These are phyloP conservation scores for Margaritifera margaritifera DNA, from an alignment of 2,888 invertebrate species.

Conservation along the genomic window DNA sequence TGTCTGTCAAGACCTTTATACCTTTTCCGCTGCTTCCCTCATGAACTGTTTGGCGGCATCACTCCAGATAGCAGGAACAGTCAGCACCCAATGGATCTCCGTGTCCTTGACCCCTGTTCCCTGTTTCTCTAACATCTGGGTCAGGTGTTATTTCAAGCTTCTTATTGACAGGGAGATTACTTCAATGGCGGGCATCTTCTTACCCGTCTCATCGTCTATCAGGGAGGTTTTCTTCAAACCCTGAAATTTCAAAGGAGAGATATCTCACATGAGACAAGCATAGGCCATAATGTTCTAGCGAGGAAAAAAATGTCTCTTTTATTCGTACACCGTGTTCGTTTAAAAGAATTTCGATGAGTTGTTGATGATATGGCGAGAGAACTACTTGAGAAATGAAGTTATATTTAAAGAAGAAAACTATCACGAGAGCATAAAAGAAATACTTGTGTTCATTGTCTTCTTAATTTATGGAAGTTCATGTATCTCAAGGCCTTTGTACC, in stretches of 20 bases:
- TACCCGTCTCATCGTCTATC: conserved; percentile 16
- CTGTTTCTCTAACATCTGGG: conserved; percentile 22
- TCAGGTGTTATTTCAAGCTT: conserved; percentile 25
- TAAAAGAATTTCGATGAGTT: too few relatives aligned
- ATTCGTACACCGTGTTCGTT: too few relatives aligned
- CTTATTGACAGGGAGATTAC: conserved; percentile 29
- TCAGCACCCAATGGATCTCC: conserved; percentile 39
- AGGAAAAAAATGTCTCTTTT: too few relatives aligned
- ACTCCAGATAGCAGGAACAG: conserved; percentile 44
- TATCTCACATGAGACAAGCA: too few relatives aligned
- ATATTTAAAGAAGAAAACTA: too few relatives aligned
- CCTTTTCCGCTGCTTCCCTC: conserved; percentile 12
- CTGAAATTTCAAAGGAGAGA: not conserved
- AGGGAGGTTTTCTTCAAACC: conserved; percentile 1
- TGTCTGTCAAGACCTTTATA: not conserved
- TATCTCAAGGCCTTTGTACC: too few relatives aligned
- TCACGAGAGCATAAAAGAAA: too few relatives aligned
- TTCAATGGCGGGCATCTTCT: conserved; percentile 24
- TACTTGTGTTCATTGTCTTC: too few relatives aligned
- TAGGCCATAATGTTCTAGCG: too few relatives aligned
- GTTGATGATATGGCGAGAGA: too few relatives aligned
- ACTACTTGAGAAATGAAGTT: too few relatives aligned
- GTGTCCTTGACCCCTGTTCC: conserved; percentile 6
- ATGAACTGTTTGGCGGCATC: conserved; percentile 28
- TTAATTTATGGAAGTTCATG: too few relatives aligned